Conservation (phyloP, 2,113 vertebrate species). For the Zosterops japonicus region DNA sequence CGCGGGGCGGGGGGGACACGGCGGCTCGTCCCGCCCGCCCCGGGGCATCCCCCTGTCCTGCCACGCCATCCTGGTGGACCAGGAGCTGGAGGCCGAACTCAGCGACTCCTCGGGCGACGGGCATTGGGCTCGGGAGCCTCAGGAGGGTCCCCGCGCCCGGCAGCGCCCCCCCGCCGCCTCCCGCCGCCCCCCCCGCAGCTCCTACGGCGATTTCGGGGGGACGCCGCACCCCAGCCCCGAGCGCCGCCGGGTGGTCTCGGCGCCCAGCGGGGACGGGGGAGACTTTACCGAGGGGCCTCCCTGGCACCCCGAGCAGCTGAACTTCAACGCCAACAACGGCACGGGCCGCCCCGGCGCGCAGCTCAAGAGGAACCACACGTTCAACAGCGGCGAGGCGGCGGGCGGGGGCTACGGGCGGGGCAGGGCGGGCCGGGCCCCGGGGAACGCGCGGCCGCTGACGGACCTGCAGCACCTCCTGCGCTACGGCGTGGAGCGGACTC, state of each 20-base stretch:
- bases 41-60: slow-evolving; percentile 55
- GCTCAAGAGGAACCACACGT: slow-evolving; percentile 79
- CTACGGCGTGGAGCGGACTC: slow-evolving; percentile 83
- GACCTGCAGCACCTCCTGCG: slow-evolving; percentile 87
- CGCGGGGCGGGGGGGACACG: slow-evolving; percentile 71
- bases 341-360: slow-evolving; percentile 56
- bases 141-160: slow-evolving; percentile 59
- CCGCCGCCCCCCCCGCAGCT: slow-evolving; percentile 75
- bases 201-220: slow-evolving; percentile 81
- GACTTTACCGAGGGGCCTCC: slow-evolving; percentile 69
- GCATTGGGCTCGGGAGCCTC: slow-evolving; percentile 71
- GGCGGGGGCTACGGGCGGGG: slow-evolving; percentile 61
- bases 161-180: neutral
- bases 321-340: slow-evolving; percentile 83
- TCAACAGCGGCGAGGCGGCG: slow-evolving; percentile 71
- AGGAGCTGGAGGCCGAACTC: slow-evolving; percentile 59
- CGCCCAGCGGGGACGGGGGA: slow-evolving; percentile 79
- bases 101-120: slow-evolving; percentile 53
- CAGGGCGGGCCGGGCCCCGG: slow-evolving; percentile 23
- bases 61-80: slow-evolving; percentile 64
- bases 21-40: slow-evolving; percentile 14
- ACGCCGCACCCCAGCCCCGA: slow-evolving; percentile 87
- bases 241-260: slow-evolving; percentile 87
- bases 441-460: slow-evolving; percentile 75
- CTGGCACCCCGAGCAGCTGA: slow-evolving; percentile 86